Evolutionary conservation across 2,888 invertebrate genomes (phyloP), one percentile per base, ranked within the genome.

Genomic region (Helleia helle): DNA sequence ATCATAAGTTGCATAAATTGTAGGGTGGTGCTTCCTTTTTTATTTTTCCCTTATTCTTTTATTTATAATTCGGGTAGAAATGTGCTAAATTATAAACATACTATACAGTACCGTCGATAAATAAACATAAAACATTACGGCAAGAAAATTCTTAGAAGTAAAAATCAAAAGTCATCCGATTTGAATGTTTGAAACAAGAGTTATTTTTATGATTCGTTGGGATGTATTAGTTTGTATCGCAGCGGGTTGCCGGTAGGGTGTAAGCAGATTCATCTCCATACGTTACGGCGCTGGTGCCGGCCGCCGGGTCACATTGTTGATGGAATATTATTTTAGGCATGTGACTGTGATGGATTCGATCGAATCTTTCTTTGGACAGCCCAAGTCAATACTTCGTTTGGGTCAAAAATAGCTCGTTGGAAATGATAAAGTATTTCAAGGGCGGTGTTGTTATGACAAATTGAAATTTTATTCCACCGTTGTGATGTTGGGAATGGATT

Each of bases 331-430:
- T 77, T 76, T 79, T 69, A 69, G 65, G 72, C 62, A 67, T 74
- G 65, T 73, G 81, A 83, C 80, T 73, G 73, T 80, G 81, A 84
- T 84, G 66, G 81, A 83, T 83, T 72, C 59, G 71, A 73, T 77
- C 63, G 64, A 64, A 72, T 76, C 73, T 71, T 56, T 66, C 64
- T 67, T 68, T 55, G 51, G 79, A 83, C 79, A 71, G 68, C 60
- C 58, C 58, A 54, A 63, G 65, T 70, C 72, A 72, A 70, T 70
- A 67, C 65, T 39, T 31, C 30, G 39, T 39, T 39, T 39, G 39
- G 17, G 22, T 31, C 13, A 24, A 15, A 13, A 39, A 39, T 31
- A 29, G 39, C 30, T 39, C 25, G 30, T 39, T 41, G 64, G 68
- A 66, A 58, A 69, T 74, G 73, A 74, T 75, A 61, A 70, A 74